Base-by-base conservation (phyloP, 1,140 invertebrate genomes). In the Leptinotarsa undecemlineata region DNA sequence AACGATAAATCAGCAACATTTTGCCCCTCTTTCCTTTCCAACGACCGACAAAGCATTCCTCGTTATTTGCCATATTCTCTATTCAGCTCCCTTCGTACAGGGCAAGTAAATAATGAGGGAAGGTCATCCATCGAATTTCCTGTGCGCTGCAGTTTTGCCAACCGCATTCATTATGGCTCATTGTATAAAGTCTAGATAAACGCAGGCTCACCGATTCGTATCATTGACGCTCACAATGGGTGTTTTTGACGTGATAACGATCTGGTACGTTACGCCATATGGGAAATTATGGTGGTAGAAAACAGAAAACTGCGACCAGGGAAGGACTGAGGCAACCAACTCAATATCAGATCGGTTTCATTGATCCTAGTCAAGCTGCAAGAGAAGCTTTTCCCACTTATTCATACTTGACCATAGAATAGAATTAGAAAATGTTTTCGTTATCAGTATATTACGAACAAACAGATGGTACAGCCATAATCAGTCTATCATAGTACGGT, bases 141-240 rank as follows among this genome's bases (percentile, higher is more conserved):
- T 57, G 47, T 48, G 66, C 71, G 48, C 64, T 73, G 48, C 61
- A 60, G 62, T 73, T 67, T 67, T 21, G 33, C 33, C 33, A 42
- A 73, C 71, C 71, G 26, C 71, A 73, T 64, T 42, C 64, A 66
- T 73, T 73, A 73, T 48, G 71, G 20, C 21, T n/a, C 48, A 73
- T 66, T 66, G 71, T 73, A 71, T 61, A 61, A 47, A 63, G 71
- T 73, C 63, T 73, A 66, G 71, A 42, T 73, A 73, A 73, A 73
- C 66, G 64, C 60, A 73, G 71, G 71, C 71, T 73, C 71, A 23
- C 61, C 62, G 71, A 73, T 73, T 51, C 71, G 71, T 73, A 73
- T 73, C 71, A 73, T 67, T 73, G 71, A 73, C 26, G 33, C 15
- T n/a, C 17, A 73, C 33, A 48, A 73, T 51, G 42, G 71, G 61